Base-by-base conservation (phyloP, 1,140 invertebrate species). In the Cherax destructor region DNA sequence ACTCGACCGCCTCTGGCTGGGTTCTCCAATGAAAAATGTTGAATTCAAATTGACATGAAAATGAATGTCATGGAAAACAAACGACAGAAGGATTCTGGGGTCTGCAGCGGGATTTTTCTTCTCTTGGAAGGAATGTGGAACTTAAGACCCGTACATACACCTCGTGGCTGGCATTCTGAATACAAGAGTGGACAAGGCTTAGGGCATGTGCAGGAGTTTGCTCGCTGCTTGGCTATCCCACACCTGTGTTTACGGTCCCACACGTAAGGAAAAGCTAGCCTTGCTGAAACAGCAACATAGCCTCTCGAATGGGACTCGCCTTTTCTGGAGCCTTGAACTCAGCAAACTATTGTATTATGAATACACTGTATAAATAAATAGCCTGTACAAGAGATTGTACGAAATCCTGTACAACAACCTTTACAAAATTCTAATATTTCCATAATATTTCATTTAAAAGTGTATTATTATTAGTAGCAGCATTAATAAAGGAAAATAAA, bases 21-120 rank as follows among this genome's bases (percentile, higher is more conserved):
- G 56, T 10, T 59, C 56, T 59, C 56, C 9, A 9, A 59, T 59
- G 61, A 65, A 65, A 2, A 21, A 21, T 21, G 61, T 65, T 1
- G 61, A 65, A 65, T 65, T 65, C 61, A 65, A 65, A 18, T 49
- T 79, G 77, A 79, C 47, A 79, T n/a, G 30, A 30, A 78, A 47
- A 78, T 78, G 76, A 78, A 78, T 59, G 61, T 18, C 61, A 18
- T 21, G 61, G 13, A 65, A 65, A 65, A 18, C 61, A 65, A 65
- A 65, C 61, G 61, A 65, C 77, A 0, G 9, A 50, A 41, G 41
- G 47, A 3, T 52, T 79, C 21, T 49, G 41, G 30, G 41, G 77
- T 18, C 11, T 9, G n/a, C 77, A 49, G 5, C 4, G 47, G 5
- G 61, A 16, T 13, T 65, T 65, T 65, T 18, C 18, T 18, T 65